Percentiles rank a stretch among this genome's conserved stretches.
Evolutionary conservation across 1,140 invertebrate genomes (phyloP).

Genomic region (Calliphora vicina): DNA sequence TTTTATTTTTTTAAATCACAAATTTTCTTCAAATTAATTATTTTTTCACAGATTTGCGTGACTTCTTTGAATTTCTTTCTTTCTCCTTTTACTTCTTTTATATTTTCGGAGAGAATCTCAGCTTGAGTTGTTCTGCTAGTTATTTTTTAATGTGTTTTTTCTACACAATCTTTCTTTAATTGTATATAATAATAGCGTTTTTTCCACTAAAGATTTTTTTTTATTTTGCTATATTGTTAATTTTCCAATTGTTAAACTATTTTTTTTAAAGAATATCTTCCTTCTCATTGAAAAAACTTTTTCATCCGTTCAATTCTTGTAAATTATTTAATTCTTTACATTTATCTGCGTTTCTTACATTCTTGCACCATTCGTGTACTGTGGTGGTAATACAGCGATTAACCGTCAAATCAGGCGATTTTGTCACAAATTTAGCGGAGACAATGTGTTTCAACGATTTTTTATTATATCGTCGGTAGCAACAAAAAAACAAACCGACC

Average conservation of each 20-base stretch:
- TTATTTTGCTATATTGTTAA: too few relatives aligned
- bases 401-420: too few relatives aligned
- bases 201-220: too few relatives aligned
- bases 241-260: too few relatives aligned
- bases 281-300: neutral
- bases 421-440: neutral
- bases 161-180: too few relatives aligned
- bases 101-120: neutral
- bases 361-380: neutral
- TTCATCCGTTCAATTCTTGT: conserved; percentile 6
- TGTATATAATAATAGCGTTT: too few relatives aligned
- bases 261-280: conserved; percentile 2
- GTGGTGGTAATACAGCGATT: too few relatives aligned
- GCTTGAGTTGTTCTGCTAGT: neutral
- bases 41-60: conserved; percentile 22
- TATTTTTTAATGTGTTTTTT: neutral
- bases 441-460: too few relatives aligned
- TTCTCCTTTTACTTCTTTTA: too few relatives aligned
- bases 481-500: too few relatives aligned
- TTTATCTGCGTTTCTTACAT: neutral
- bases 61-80: neutral
- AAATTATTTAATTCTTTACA: neutral
- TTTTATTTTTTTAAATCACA: neutral
- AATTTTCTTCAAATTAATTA: neutral
- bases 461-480: too few relatives aligned